phyloP scores from a whole-genome alignment of 2,113 vertebrate species.

The Urocitellus parryii region DNA sequence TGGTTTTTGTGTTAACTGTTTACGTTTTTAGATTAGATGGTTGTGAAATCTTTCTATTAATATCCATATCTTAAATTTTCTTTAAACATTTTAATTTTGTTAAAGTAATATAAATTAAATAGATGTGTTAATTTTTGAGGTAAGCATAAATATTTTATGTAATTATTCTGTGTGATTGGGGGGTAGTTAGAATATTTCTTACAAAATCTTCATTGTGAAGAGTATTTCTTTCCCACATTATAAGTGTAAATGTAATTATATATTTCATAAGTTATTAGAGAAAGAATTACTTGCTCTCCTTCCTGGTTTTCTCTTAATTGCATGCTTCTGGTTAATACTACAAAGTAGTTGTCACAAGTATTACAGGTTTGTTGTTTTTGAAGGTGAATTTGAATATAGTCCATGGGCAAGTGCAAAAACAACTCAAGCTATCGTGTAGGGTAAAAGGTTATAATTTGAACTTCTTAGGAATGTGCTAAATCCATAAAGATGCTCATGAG shows the following conservation, averaged over 20 bases:
- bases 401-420: not conserved
- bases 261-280: conserved; percentile 23
- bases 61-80: conserved; percentile 45
- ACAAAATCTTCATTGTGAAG: conserved; percentile 7
- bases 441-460: conserved; percentile 32
- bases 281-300: not conserved
- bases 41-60: conserved; percentile 35
- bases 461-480: not conserved
- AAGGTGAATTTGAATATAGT: conserved; percentile 53
- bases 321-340: not conserved
- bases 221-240: conserved; percentile 2
- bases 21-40: conserved; percentile 24
- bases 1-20: not conserved
- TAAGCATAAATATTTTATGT: conserved; percentile 42
- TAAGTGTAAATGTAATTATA: conserved; percentile 22
- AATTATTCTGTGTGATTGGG: conserved; percentile 48
- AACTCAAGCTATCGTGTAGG: not conserved
- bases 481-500: not conserved
- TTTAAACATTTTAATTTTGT: conserved; percentile 57
- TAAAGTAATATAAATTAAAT: conserved; percentile 55
- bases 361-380: not conserved
- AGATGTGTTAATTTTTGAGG: not conserved
- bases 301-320: conserved; percentile 16
- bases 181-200: conserved; percentile 35
- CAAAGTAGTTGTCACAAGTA: conserved; percentile 15